Conservation (phyloP, 2,888 invertebrate genomes). For the Norana najaformis region DNA sequence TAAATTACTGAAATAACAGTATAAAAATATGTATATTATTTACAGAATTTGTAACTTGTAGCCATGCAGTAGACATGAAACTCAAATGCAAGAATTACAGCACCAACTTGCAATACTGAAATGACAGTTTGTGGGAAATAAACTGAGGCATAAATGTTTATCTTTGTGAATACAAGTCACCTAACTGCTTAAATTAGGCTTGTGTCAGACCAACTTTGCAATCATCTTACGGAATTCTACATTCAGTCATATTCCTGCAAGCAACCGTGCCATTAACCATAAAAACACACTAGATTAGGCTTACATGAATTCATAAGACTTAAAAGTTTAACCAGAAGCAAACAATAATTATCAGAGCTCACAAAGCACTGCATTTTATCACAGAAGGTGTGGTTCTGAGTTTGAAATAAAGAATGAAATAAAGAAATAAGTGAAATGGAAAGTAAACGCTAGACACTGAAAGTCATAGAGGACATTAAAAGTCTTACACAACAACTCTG, state of each 20-base stretch:
- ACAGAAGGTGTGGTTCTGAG: too few species aligned
- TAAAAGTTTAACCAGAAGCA: not conserved
- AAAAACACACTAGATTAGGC: not conserved
- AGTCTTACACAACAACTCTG: conserved; percentile 13
- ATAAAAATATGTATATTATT: not conserved
- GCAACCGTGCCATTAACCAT: not conserved
- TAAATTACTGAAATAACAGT: not conserved
- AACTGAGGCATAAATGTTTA: not conserved
- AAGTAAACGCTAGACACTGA: not conserved
- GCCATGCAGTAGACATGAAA: too few species aligned
- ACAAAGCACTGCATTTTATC: too few species aligned
- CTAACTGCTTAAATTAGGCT: not conserved
- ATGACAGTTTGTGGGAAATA: not conserved
- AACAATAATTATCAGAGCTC: not conserved
- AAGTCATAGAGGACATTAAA: not conserved
- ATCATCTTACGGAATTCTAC: not conserved
- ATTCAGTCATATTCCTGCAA: not conserved
- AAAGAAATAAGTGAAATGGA: not conserved
- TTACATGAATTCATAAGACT: not conserved
- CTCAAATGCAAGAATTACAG: too few species aligned
- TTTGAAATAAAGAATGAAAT: not conserved
- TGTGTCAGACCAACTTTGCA: not conserved
- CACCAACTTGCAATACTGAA: too few species aligned
- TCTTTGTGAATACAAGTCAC: not conserved
- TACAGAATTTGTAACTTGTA: too few species aligned